Evolutionary conservation across 1,140 invertebrate species (phyloP).

Genomic region (Diorhabda elongata): DNA sequence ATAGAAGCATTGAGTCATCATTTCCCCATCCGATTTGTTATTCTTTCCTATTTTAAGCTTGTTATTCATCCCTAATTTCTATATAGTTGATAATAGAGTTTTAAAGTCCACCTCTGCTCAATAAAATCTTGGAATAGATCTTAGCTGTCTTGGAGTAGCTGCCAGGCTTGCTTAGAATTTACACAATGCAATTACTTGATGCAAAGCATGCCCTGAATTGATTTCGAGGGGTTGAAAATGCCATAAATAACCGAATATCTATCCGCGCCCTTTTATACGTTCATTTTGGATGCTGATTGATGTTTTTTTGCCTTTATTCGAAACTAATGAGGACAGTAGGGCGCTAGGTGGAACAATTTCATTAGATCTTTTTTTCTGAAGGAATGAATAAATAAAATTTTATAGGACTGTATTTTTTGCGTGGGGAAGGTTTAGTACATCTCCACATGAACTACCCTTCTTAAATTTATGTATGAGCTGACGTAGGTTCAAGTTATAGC

Average conservation of each 20-base stretch:
- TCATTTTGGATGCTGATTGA: conserved; percentile 8
- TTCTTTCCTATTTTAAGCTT: too few species aligned
- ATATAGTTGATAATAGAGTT: too few species aligned
- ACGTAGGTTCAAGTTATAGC: too few species aligned
- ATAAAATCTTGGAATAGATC: background rate
- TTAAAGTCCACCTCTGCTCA: background rate
- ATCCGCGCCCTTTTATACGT: conserved; percentile 1
- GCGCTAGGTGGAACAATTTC: background rate
- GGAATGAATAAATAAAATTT: too few species aligned
- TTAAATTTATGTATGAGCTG: too few species aligned
- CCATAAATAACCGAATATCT: conserved; percentile 7
- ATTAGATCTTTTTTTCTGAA: too few species aligned
- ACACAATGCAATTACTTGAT: conserved; percentile 9
- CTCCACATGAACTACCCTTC: too few species aligned
- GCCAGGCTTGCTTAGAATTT: conserved; percentile 1
- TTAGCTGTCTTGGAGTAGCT: background rate
- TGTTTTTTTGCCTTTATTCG: conserved; percentile 5
- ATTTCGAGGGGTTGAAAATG: conserved; percentile 1
- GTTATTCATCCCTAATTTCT: too few species aligned
- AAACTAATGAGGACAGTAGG: background rate
- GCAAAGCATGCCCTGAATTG: conserved; percentile 8
- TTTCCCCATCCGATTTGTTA: too few species aligned
- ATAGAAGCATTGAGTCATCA: too few species aligned
- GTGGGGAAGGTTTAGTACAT: too few species aligned
- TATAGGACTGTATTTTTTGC: too few species aligned